Conservation (phyloP, 2,113 vertebrate species). For the Stictonetta naevosa region DNA sequence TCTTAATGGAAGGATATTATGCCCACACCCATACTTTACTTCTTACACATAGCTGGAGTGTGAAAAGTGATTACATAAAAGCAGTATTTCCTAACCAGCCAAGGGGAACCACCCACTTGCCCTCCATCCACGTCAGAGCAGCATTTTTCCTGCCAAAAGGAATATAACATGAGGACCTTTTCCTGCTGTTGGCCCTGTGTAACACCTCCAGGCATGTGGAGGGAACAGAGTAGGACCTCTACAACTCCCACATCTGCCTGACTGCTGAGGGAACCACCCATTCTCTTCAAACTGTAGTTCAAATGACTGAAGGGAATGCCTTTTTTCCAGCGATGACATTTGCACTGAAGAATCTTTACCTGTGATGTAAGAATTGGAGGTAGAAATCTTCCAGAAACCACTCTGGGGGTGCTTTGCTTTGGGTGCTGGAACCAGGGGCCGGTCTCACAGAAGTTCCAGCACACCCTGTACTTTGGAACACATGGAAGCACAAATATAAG, state of each 20-base stretch:
- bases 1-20: constrained; percentile 26
- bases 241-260: not conserved
- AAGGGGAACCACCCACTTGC: constrained; percentile 36
- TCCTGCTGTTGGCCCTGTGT: not conserved
- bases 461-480: not conserved
- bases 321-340: not conserved
- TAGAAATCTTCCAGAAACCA: not conserved
- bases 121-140: not conserved
- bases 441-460: not conserved
- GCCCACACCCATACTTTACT: constrained; percentile 52
- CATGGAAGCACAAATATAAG: not conserved
- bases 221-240: not conserved
- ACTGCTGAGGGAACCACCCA: not conserved
- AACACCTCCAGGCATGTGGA: not conserved
- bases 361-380: not conserved
- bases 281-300: not conserved
- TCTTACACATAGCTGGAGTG: not conserved
- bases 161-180: not conserved
- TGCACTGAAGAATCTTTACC: not conserved
- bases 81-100: constrained; percentile 25
- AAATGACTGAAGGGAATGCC: not conserved
- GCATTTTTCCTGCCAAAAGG: not conserved
- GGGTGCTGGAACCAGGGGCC: not conserved
- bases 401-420: not conserved
- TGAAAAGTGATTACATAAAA: constrained; percentile 25